Evolutionary conservation across 2,797 vertebrate species (phyloP), one percentile per base, ranked within the genome.

Genomic region (Intellagama lesueurii): DNA sequence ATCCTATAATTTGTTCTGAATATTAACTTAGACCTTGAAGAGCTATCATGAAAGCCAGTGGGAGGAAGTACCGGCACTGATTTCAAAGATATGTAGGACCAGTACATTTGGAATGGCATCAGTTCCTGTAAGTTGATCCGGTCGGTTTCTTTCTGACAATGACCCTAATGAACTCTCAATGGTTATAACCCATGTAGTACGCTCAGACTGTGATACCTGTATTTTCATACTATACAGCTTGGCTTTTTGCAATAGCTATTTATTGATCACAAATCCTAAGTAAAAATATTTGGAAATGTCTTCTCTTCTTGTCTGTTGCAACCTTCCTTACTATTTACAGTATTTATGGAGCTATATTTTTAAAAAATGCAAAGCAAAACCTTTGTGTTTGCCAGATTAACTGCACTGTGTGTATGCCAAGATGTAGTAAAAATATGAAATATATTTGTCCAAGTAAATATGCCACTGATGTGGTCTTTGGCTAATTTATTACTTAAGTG

Each of bases 281-380:
- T 95, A 66, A 49, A 89, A 1, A 11, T 94, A 92, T 92, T 95
- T 96, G 95, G 91, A 94, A 89, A 94, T 92, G 87, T 95, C 97
- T 95, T 96, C 91, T 96, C 92, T 96, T 94, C 95, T 81, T 88
- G 90, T 94, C 86, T 93, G 91, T 92, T 91, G 92, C 93, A 92
- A 89, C 81, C 92, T 92, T 94, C 91, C 92, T 96, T 92, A 84
- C 89, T 89, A 90, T 81, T 66, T 86, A 93, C 52, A 86, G 75
- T 92, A 91, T 92, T 95, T 95, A 93, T 96, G 81, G 44, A 73
- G 56, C 9, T 72, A 64, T 85, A 44, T 90, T 76, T 81, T 89
- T 12, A 88, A 92, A 94, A 56, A 64, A 40, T 40, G n/a, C 87
- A 35, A 94, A 94, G 35, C 89, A 40, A 94, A 94, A 92, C 81